phyloP scores from a whole-genome alignment of 2,797 vertebrate genomes.

The Artibeus jamaicensis region DNA sequence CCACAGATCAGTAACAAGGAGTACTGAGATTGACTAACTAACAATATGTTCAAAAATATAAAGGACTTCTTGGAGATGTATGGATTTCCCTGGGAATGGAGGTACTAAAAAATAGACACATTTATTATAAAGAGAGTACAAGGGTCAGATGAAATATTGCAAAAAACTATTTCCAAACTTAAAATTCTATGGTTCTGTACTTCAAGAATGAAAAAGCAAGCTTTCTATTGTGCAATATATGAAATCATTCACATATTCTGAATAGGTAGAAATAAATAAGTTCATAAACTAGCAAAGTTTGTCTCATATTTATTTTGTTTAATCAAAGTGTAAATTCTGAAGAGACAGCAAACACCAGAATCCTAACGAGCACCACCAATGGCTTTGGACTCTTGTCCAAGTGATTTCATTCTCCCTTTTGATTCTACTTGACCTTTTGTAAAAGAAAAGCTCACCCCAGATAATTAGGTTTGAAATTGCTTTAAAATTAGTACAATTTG shows the following conservation, averaged over 20 bases:
- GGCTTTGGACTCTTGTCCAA: background rate
- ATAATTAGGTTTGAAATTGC: background rate
- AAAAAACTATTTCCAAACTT: slow-evolving; percentile 10
- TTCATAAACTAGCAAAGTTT: background rate
- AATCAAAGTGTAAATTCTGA: background rate
- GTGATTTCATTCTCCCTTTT: background rate
- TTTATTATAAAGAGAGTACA: background rate
- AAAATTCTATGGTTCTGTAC: background rate
- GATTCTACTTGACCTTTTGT: background rate
- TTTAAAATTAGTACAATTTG: background rate
- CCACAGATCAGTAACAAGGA: background rate
- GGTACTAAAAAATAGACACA: background rate
- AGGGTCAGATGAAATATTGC: background rate
- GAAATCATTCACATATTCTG: background rate
- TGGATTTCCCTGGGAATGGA: background rate
- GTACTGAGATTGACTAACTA: background rate
- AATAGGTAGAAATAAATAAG: background rate
- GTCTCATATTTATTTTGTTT: background rate
- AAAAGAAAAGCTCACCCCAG: background rate
- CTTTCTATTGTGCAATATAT: background rate
- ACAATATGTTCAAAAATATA: background rate
- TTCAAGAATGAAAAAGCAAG: background rate
- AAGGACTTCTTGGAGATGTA: background rate
- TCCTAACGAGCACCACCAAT: background rate
- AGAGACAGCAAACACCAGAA: background rate